Evolutionary conservation across 2,888 invertebrate species (phyloP), one percentile per base, ranked within the genome.

Genomic region (Seladonia tumulorum): DNA sequence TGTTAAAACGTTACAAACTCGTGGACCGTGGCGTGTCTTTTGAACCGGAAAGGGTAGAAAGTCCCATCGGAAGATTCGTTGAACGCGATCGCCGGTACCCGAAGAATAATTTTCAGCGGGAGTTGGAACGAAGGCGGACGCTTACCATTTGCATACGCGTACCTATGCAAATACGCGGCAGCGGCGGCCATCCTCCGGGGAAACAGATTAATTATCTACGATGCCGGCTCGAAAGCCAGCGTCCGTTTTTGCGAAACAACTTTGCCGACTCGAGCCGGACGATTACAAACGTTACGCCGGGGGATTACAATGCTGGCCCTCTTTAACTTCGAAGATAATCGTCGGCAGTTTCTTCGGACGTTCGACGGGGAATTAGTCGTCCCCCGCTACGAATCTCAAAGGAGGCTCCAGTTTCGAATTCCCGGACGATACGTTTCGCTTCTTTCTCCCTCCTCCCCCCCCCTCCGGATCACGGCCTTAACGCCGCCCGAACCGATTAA

Each of bases 151-250:
- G 73, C 81, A 84, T 82, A 72, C 82, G 76, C 42, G 78, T 72
- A 63, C 53, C 71, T 86, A 87, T 83, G 82, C 75, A 84, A 84
- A 84, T 79, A 72, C 63, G 18, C 49, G 22, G 35, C 16, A 66
- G 18, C 49, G 22, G 35, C 16, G 72, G 72, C 79, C 66, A 73
- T 72, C 66, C 84, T 35, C 39, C 72, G 47, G 71, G 76, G 73
- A 86, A 84, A 88, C 79, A 82, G 80, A 87, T 88, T 82, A 88
- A 88, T 88, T 84, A 76, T 80, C 85, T 22, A 16, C 63, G 42
- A 72, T 49, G 66, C 57, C 25, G 39, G 45, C 45, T 35, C 45
- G 79, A 85, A 72, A 85, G 70, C 12, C 72, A 18, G 76, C 66
- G 47, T 66, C 83, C 75, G 71, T 68, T 83, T 83, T 83, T 79